These are phyloP conservation scores for Drosophila picticornis DNA, from an alignment of 2,888 invertebrate genomes.

Conservation along the genomic window DNA sequence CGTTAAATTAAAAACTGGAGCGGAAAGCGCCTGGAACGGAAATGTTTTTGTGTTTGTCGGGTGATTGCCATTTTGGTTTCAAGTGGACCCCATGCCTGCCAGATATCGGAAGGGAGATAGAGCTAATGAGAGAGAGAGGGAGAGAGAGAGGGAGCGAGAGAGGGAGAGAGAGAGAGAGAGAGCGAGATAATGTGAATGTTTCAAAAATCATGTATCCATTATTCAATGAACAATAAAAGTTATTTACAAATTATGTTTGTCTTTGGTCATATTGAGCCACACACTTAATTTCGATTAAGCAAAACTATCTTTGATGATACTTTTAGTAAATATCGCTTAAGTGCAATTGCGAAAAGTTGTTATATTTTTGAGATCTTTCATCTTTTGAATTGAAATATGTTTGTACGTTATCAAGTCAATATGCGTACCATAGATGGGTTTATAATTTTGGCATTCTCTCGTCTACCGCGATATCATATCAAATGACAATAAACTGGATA, in stretches of 20 bases:
- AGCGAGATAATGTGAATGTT: background rate
- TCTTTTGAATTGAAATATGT: background rate
- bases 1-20: constrained; percentile 76
- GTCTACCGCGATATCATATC: background rate
- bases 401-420: background rate
- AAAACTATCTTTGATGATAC: background rate
- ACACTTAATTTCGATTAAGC: background rate
- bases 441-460: background rate
- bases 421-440: background rate
- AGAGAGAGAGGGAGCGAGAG: background rate
- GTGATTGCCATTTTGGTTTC: constrained; percentile 65
- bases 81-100: constrained; percentile 33
- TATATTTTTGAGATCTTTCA: background rate
- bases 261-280: background rate
- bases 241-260: background rate
- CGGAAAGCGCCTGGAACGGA: constrained; percentile 74
- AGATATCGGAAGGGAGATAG: constrained; percentile 6
- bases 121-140: background rate
- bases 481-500: constrained; percentile 13
- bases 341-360: background rate
- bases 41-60: constrained; percentile 68
- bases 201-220: background rate
- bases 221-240: background rate
- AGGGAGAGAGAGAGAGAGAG: background rate
- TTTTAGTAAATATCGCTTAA: background rate